phyloP scores from a whole-genome alignment of 2,113 vertebrate species.

The Pseudorasbora parva region DNA sequence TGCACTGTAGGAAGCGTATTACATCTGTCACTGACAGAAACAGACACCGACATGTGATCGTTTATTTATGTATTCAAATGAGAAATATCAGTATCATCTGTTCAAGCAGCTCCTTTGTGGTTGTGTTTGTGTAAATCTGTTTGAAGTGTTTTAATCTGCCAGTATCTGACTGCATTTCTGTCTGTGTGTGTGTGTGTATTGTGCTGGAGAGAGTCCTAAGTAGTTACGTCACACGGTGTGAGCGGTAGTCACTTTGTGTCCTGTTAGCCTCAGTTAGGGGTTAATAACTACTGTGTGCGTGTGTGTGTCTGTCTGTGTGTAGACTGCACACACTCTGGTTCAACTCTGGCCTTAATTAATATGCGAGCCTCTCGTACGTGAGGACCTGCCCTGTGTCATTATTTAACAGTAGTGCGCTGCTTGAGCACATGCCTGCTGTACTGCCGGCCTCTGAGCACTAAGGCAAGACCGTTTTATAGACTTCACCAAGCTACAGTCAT shows the following conservation, averaged over 20 bases:
- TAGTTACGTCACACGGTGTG: slow-evolving; percentile 32
- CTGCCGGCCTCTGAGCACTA: neutral
- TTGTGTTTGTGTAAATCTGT: neutral
- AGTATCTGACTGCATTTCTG: neutral
- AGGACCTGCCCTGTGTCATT: slow-evolving; percentile 70
- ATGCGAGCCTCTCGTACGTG: slow-evolving; percentile 62
- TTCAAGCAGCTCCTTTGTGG: neutral
- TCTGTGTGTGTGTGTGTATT: neutral
- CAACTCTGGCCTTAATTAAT: slow-evolving; percentile 69
- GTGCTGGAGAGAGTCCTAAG: slow-evolving; percentile 12
- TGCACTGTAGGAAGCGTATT: neutral
- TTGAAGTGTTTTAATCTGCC: neutral
- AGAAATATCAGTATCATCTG: slow-evolving; percentile 11
- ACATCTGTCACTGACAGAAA: slow-evolving; percentile 27
- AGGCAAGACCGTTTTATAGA: neutral
- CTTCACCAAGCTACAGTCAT: neutral
- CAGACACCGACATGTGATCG: neutral
- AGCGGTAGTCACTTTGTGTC: slow-evolving; percentile 36
- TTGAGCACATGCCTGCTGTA: slow-evolving; percentile 55
- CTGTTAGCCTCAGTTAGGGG: slow-evolving; percentile 30
- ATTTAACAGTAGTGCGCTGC: slow-evolving; percentile 71
- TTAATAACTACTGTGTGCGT: slow-evolving; percentile 26
- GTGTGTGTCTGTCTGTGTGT: neutral
- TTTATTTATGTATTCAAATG: slow-evolving; percentile 22
- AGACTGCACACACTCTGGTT: slow-evolving; percentile 25